A percentile compares a stretch with the other conserved stretches of the same genome.
These are phyloP conservation scores for Synanthedon myopaeformis DNA, from an alignment of 2,888 invertebrate genomes.

Conservation along the genomic window DNA sequence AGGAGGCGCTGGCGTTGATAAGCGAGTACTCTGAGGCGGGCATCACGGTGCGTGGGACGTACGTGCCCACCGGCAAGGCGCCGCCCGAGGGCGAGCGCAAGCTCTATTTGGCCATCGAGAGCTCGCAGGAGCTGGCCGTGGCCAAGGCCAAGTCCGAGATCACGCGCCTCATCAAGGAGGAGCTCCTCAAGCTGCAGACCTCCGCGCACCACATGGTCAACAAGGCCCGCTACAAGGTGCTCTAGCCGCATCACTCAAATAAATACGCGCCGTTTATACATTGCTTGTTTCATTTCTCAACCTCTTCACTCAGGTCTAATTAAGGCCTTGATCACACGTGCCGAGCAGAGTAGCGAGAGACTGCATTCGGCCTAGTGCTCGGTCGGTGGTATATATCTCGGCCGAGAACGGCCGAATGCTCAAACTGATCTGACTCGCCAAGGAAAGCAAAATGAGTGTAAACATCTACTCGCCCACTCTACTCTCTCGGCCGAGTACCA, in stretches of 20 bases:
- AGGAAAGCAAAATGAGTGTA: too few relatives aligned
- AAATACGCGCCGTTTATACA: background rate
- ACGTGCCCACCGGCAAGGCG: conserved; percentile 88
- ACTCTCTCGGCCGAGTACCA: too few relatives aligned
- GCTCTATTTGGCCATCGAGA: conserved; percentile 97
- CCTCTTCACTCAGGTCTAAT: too few relatives aligned
- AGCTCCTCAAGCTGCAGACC: conserved; percentile 90
- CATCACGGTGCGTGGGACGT: conserved; percentile 97
- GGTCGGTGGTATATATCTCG: too few relatives aligned
- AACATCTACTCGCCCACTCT: too few relatives aligned
- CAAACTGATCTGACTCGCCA: too few relatives aligned
- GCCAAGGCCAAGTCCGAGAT: conserved; percentile 98
- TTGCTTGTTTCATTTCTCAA: too few relatives aligned
- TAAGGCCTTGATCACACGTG: too few relatives aligned
- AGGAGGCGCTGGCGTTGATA: conserved; percentile 97
- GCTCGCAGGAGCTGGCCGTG: conserved; percentile 95
- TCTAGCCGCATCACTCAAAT: conserved; percentile 59
- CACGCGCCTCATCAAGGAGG: conserved; percentile 97
- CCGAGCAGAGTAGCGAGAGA: too few relatives aligned
- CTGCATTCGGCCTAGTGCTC: too few relatives aligned
- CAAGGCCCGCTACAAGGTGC: conserved; percentile 94
- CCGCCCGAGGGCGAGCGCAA: conserved; percentile 95
- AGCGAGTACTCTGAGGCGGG: conserved; percentile 99
- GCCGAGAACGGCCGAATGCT: too few relatives aligned
- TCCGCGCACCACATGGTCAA: conserved; percentile 89